Conservation (phyloP, 2,888 invertebrate genomes). For the Acanthacorydalis orientalis region DNA sequence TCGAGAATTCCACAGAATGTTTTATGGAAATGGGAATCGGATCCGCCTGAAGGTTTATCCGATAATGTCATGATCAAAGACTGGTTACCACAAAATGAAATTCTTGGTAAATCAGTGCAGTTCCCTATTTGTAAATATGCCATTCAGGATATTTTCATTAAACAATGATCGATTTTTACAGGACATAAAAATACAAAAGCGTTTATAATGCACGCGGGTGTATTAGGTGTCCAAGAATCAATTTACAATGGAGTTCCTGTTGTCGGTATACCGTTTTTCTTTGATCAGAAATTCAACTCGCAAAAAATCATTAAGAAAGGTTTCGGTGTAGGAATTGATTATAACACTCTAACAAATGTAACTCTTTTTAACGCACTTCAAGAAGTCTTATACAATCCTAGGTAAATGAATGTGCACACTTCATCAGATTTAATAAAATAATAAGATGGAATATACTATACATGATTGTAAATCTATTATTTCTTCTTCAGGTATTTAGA, state of each 20-base stretch:
- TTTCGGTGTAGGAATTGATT: slow-evolving; percentile 12
- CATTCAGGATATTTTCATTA: too few relatives aligned
- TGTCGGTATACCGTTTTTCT: slow-evolving; percentile 17
- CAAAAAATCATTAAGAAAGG: slow-evolving; percentile 14
- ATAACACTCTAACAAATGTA: slow-evolving; percentile 11
- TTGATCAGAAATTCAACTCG: slow-evolving; percentile 19
- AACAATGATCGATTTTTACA: slow-evolving; percentile 6
- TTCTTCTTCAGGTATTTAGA: slow-evolving; percentile 10
- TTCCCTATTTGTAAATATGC: too few relatives aligned
- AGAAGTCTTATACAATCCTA: slow-evolving; percentile 13
- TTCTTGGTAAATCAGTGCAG: slow-evolving; percentile 19
- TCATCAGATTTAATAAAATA: not conserved
- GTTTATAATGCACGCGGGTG: slow-evolving; percentile 16
- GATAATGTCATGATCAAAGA: slow-evolving; percentile 23
- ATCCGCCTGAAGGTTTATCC: slow-evolving; percentile 19
- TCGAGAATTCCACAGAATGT: slow-evolving; percentile 24
- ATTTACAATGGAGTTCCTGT: slow-evolving; percentile 14
- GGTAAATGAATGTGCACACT: slow-evolving; percentile 9
- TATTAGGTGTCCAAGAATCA: slow-evolving; percentile 16
- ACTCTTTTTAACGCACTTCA: slow-evolving; percentile 11
- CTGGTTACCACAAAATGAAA: slow-evolving; percentile 29
- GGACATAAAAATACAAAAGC: slow-evolving; percentile 14
- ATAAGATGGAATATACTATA: not conserved
- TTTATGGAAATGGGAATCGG: slow-evolving; percentile 28
- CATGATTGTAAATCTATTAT: not conserved